Base-by-base conservation (phyloP, 2,888 invertebrate genomes). In the Caenorhabditis zanzibari region DNA sequence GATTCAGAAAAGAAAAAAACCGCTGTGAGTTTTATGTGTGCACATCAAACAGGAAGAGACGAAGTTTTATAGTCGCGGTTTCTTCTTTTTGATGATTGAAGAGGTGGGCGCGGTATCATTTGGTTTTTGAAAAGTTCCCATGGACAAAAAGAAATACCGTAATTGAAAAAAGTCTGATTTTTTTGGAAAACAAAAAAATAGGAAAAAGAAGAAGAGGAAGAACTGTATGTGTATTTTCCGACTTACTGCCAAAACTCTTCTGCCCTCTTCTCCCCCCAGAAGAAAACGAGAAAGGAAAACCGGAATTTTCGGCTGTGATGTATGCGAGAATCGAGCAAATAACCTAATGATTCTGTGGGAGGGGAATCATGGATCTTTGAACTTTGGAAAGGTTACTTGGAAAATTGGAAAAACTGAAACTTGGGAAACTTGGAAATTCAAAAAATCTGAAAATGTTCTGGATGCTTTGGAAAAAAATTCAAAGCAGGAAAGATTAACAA, bases 211-310 rank as follows among this genome's bases (percentile, higher is more conserved):
- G 54, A 32, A 28, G 32, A 32, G 47, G 26, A 24, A 22, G 54
- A 26, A 44, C 32, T 76, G 49, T 69, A 47, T 68, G 61, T 38
- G 38, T 38, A 38, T 76, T 61, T 69, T 38, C 32, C 76, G 76
- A 68, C 76, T 76, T 76, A 76, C 74, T 64, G 19, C 56, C 41
- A n/a, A 61, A 61, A 73, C 52, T 26, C 59, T 68, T 54, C 66
- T 35, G 24, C 54, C 26, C 26, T 61, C 14, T 61, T 71, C 32
- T 59, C 32, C 56, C 58, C 28, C 10, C 6, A 10, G 24, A 12
- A 22, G 22, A 54, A 14, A 12, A 26, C 12, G 14, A 47, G 19
- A 47, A 22, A 35, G 12, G 54, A 56, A 58, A 61, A 73, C 73
- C 73, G 73, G 73, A 73, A 63, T 72, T 71, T 41, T 19, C 35